These are phyloP conservation scores for Sacculina carcini DNA, from an alignment of 2,888 invertebrate species.

Conservation along the genomic window DNA sequence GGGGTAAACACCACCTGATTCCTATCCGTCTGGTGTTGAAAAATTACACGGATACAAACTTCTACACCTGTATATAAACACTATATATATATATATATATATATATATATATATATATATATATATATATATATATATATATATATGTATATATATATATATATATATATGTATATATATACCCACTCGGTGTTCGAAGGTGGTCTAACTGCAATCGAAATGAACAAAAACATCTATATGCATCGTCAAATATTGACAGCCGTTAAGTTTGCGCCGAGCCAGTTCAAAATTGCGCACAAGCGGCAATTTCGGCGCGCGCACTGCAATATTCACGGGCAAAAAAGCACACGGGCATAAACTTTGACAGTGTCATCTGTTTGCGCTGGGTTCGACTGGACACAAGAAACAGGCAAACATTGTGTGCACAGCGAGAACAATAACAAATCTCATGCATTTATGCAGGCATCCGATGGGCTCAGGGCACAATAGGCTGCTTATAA, in stretches of 20 bases:
- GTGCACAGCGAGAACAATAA: too few species aligned
- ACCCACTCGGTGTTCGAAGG: too few species aligned
- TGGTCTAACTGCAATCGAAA: too few species aligned
- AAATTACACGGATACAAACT: slow-evolving; percentile 2
- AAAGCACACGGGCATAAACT: too few species aligned
- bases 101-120: slow-evolving; percentile 2
- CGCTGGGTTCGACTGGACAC: too few species aligned
- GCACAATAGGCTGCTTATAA: too few species aligned
- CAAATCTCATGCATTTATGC: too few species aligned
- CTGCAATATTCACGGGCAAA: not conserved
- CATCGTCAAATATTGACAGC: not conserved
- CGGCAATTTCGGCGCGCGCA: not conserved
- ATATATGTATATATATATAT: not conserved
- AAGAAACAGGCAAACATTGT: too few species aligned
- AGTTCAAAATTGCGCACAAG: not conserved
- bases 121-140: slow-evolving; percentile 3
- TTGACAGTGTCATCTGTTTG: too few species aligned
- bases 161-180: not conserved
- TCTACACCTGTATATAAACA: slow-evolving; percentile 4
- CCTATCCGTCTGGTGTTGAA: too few species aligned
- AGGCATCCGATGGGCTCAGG: not conserved
- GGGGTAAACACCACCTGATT: too few species aligned
- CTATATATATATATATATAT: not conserved
- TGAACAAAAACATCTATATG: not conserved
- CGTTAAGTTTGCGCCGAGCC: not conserved